phyloP scores from a whole-genome alignment of 2,113 vertebrate genomes.

The Zosterops japonicus region DNA sequence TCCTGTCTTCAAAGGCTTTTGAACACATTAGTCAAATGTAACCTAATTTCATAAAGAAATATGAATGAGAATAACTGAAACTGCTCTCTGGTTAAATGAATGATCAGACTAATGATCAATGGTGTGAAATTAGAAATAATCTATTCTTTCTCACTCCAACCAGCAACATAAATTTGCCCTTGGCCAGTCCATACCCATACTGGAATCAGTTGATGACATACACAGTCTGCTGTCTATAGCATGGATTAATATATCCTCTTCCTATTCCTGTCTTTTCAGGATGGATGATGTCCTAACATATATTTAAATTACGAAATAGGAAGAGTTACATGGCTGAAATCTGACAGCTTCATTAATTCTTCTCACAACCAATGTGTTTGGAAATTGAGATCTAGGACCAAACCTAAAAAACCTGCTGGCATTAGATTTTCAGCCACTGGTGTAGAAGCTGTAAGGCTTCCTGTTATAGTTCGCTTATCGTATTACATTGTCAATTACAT shows the following conservation, averaged over 20 bases:
- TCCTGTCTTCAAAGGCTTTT: background rate
- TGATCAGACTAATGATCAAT: background rate
- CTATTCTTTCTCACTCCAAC: background rate
- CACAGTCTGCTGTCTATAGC: background rate
- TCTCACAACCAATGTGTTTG: background rate
- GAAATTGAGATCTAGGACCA: background rate
- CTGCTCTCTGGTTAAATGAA: background rate
- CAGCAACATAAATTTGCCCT: background rate
- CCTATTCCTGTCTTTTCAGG: background rate
- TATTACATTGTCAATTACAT: rapidly evolving
- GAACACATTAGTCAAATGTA: background rate
- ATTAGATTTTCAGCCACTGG: background rate
- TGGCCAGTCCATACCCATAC: background rate
- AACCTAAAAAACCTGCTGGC: background rate
- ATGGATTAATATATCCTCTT: background rate
- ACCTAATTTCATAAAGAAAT: background rate
- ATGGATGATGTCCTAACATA: background rate
- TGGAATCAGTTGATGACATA: background rate
- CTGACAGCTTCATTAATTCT: background rate
- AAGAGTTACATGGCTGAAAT: background rate
- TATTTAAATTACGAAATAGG: background rate
- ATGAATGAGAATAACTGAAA: background rate
- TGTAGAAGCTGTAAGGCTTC: background rate
- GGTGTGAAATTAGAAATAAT: background rate
- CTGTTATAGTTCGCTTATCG: background rate